Percentiles rank a stretch among this genome's conserved stretches.
Conservation (phyloP, 2,888 invertebrate genomes). For the Asteroscopus sphinx region DNA sequence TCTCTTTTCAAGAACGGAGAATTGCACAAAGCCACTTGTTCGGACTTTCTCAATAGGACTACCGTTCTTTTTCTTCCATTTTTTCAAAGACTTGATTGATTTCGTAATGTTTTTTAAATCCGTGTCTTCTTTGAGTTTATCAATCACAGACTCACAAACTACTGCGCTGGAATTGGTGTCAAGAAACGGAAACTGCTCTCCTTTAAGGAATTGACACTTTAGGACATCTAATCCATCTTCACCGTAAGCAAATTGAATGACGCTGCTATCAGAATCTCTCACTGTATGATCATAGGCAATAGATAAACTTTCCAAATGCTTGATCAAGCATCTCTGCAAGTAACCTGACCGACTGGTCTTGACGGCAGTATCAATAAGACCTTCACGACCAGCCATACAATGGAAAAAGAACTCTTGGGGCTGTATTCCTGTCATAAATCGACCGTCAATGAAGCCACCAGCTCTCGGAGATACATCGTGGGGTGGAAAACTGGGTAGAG, state of each 20-base stretch:
- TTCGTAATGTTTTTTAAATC: slow-evolving; percentile 87
- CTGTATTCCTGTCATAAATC: slow-evolving; percentile 99
- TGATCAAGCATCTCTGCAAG: slow-evolving; percentile 98
- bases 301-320: slow-evolving; percentile 98
- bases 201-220: slow-evolving; percentile 95
- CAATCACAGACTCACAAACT: slow-evolving; percentile 88
- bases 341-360: slow-evolving; percentile 99
- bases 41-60: slow-evolving; percentile 80
- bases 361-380: slow-evolving; percentile 99
- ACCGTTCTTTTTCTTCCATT: slow-evolving; percentile 91
- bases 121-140: slow-evolving; percentile 89
- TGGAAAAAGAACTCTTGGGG: slow-evolving; percentile 99
- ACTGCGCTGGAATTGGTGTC: slow-evolving; percentile 94
- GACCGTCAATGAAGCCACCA: slow-evolving; percentile 98
- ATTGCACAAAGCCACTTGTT: slow-evolving; percentile 90
- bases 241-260: slow-evolving; percentile 98
- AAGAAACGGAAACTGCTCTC: slow-evolving; percentile 94
- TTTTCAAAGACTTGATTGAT: slow-evolving; percentile 89
- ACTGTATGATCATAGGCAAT: slow-evolving; percentile 98
- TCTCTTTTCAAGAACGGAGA: slow-evolving; percentile 87
- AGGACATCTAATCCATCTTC: slow-evolving; percentile 98
- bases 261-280: slow-evolving; percentile 97
- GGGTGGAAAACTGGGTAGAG: slow-evolving; percentile 96
- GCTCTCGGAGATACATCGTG: slow-evolving; percentile 97
- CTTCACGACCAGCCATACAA: slow-evolving; percentile 99